phyloP scores from a whole-genome alignment of 2,888 invertebrate genomes.

The Cephus sareptanus region DNA sequence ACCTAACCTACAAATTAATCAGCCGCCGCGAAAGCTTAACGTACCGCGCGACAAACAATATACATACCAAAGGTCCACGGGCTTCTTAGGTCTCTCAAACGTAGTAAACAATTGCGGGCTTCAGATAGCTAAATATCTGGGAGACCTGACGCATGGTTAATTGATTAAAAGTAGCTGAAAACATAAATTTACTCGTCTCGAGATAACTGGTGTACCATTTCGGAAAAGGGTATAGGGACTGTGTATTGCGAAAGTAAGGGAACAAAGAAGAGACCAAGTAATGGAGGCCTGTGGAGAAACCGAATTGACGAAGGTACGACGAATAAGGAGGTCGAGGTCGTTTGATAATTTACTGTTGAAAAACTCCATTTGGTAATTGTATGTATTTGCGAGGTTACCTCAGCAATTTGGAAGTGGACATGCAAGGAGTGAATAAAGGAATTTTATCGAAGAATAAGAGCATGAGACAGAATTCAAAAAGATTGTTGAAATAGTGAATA shows the following conservation, averaged over 20 bases:
- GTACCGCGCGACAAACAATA: too few species aligned
- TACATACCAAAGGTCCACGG: too few species aligned
- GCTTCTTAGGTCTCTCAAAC: too few species aligned
- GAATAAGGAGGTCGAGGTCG: conserved; percentile 53
- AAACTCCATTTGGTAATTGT: background rate
- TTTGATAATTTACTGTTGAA: conserved; percentile 2
- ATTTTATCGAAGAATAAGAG: background rate
- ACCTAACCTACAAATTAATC: too few species aligned
- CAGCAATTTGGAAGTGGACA: background rate
- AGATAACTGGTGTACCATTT: background rate
- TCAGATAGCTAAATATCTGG: too few species aligned
- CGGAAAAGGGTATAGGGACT: background rate
- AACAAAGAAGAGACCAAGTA: conserved; percentile 12
- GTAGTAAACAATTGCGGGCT: too few species aligned
- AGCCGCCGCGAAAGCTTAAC: too few species aligned
- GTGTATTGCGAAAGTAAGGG: background rate
- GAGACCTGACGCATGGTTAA: too few species aligned
- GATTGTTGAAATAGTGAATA: background rate
- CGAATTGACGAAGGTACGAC: background rate
- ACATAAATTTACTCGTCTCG: background rate
- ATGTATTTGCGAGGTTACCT: background rate
- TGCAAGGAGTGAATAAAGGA: background rate
- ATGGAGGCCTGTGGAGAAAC: conserved; percentile 6
- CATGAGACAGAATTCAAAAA: background rate
- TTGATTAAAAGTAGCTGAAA: background rate